Conservation (phyloP, 2,888 invertebrate genomes). For the Allolobophora icterica region DNA sequence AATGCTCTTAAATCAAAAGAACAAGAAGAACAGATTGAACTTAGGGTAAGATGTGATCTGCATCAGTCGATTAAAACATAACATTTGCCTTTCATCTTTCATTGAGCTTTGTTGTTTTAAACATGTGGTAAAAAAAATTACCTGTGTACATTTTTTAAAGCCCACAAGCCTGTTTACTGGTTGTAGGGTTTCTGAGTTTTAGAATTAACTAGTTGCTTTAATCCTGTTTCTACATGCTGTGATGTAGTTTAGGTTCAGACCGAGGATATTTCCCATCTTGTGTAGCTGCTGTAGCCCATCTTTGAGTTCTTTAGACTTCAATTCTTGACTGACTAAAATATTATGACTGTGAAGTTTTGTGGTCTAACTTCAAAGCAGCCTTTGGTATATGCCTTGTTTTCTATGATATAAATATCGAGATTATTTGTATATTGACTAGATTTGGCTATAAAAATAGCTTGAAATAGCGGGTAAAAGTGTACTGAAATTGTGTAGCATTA, state of each 20-base stretch:
- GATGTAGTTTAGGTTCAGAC: not conserved
- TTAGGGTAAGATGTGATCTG: constrained; percentile 74
- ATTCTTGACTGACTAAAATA: too few relatives aligned
- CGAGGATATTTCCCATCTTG: too few relatives aligned
- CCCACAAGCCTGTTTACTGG: not conserved
- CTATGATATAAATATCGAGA: too few relatives aligned
- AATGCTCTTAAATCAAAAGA: constrained; percentile 94
- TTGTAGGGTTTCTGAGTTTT: not conserved
- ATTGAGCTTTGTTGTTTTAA: not conserved
- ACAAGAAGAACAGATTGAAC: constrained; percentile 95
- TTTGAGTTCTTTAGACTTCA: too few relatives aligned
- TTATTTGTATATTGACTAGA: too few relatives aligned
- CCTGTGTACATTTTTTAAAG: not conserved
- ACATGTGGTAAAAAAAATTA: not conserved
- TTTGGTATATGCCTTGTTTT: too few relatives aligned
- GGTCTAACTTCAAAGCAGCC: too few relatives aligned
- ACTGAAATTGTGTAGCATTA: too few relatives aligned
- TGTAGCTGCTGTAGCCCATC: too few relatives aligned
- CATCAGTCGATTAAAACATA: not conserved
- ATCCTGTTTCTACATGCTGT: not conserved
- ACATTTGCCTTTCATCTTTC: not conserved
- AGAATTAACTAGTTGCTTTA: not conserved
- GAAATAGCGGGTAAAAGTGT: too few relatives aligned
- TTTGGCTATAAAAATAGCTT: too few relatives aligned
- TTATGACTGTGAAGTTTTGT: too few relatives aligned